These are phyloP conservation scores for Ciconia nigra DNA, from an alignment of 2,797 vertebrate genomes.

Conservation along the genomic window DNA sequence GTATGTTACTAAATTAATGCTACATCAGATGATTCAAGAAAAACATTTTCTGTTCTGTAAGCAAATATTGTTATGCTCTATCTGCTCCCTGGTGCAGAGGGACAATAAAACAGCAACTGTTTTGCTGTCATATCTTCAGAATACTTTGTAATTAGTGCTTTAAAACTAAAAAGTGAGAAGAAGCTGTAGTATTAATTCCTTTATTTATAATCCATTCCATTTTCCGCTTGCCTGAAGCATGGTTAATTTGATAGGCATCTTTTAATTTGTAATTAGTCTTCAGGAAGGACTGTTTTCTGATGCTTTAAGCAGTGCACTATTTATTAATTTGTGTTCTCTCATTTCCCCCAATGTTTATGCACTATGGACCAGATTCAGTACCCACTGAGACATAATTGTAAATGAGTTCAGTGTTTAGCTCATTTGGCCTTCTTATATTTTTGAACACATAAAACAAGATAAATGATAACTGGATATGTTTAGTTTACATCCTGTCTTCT, in stretches of 20 bases:
- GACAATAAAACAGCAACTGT: background rate
- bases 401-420: background rate
- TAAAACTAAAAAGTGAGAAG: slow-evolving; percentile 15
- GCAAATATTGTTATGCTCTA: background rate
- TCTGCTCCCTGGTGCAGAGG: background rate
- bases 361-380: background rate
- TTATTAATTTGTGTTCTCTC: slow-evolving; percentile 5
- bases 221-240: background rate
- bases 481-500: background rate
- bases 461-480: background rate
- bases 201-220: background rate
- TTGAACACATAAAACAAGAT: background rate
- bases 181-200: background rate
- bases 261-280: slow-evolving; percentile 37
- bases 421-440: background rate
- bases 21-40: background rate
- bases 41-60: background rate
- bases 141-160: background rate
- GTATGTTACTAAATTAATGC: background rate
- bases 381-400: background rate
- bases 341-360: background rate
- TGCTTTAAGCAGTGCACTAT: background rate
- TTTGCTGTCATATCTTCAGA: background rate
- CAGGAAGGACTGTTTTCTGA: background rate
- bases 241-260: slow-evolving; percentile 26